These are phyloP conservation scores for Plebejus anna DNA, from an alignment of 2,888 invertebrate genomes.

Conservation along the genomic window DNA sequence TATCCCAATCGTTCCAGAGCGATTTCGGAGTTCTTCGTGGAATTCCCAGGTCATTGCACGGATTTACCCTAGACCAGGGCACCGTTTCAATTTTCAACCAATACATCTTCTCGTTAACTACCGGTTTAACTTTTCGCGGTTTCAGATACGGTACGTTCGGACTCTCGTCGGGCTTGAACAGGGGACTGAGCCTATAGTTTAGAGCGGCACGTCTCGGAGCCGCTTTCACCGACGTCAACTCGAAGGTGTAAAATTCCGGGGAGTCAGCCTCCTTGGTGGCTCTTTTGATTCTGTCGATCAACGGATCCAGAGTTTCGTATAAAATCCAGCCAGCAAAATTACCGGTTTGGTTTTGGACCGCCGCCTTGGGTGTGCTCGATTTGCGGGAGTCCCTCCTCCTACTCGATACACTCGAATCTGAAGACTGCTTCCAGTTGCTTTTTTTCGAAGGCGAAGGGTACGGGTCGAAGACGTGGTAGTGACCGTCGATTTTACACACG, in stretches of 20 bases:
- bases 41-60: slow-evolving; percentile 60
- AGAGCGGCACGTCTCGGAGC: slow-evolving; percentile 72
- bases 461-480: slow-evolving; percentile 82
- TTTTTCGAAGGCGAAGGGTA: slow-evolving; percentile 64
- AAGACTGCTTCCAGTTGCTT: slow-evolving; percentile 35
- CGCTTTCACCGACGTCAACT: slow-evolving; percentile 75
- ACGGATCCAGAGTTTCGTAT: slow-evolving; percentile 57
- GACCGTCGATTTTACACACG: slow-evolving; percentile 76
- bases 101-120: slow-evolving; percentile 73
- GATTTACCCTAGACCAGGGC: slow-evolving; percentile 66
- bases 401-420: slow-evolving; percentile 8
- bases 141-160: slow-evolving; percentile 60
- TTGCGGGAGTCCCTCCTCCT: background rate
- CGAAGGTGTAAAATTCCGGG: slow-evolving; percentile 78
- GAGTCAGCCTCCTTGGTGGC: slow-evolving; percentile 44
- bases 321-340: slow-evolving; percentile 71
- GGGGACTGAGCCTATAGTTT: slow-evolving; percentile 65
- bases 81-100: slow-evolving; percentile 64
- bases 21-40: slow-evolving; percentile 56
- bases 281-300: slow-evolving; percentile 56
- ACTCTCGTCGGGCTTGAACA: slow-evolving; percentile 66
- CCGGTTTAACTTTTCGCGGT: slow-evolving; percentile 50
- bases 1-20: slow-evolving; percentile 83
- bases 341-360: slow-evolving; percentile 39
- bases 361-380: slow-evolving; percentile 29